These are phyloP conservation scores for Serrognathus titanus DNA, from an alignment of 2,888 invertebrate species.

Conservation along the genomic window DNA sequence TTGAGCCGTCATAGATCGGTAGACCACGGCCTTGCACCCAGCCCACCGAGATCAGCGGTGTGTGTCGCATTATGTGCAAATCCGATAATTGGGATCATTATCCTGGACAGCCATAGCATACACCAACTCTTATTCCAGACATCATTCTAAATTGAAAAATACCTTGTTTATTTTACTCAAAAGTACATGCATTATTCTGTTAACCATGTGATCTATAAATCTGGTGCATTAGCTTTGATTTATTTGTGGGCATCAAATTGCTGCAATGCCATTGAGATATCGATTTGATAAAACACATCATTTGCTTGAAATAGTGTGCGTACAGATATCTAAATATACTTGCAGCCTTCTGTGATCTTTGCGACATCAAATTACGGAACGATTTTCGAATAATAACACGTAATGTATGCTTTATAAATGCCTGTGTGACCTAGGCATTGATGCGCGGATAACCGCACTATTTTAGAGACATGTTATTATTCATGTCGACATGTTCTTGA, in stretches of 20 bases:
- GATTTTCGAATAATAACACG: conserved; percentile 6
- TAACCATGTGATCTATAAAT: no score
- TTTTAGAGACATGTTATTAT: conserved; percentile 25
- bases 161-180: no score
- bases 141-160: neutral
- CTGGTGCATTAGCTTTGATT: no score
- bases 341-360: neutral
- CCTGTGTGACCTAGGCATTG: conserved; percentile 35
- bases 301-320: no score
- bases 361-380: conserved; percentile 2
- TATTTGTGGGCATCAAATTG: no score
- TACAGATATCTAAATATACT: no score
- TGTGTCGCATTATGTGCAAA: conserved; percentile 44
- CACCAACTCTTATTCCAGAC: conserved; percentile 17
- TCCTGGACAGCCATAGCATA: conserved; percentile 31
- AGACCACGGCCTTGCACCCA: conserved; percentile 39
- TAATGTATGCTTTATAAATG: conserved; percentile 23
- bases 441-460: conserved; percentile 33
- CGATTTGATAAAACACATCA: no score
- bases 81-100: conserved; percentile 45
- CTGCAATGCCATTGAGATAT: no score
- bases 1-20: conserved; percentile 31
- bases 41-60: conserved; percentile 33
- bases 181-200: no score
- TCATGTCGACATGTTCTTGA: conserved; percentile 28